phyloP scores from a whole-genome alignment of 2,888 invertebrate genomes.

The Julus scanicus region DNA sequence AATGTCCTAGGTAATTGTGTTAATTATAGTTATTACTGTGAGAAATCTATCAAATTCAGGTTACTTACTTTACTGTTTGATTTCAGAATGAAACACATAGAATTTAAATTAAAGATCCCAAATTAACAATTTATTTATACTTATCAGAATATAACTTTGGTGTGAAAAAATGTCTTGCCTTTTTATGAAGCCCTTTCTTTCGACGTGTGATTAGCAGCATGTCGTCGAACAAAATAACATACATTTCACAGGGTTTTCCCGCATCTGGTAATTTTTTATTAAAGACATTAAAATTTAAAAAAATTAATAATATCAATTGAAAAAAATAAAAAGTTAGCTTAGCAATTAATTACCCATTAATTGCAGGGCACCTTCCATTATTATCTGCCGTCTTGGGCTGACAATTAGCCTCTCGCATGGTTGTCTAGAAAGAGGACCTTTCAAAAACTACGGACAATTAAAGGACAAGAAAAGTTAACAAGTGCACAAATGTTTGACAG shows the following conservation, averaged over 20 bases:
- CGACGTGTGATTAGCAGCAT: constrained; percentile 72
- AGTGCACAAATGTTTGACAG: too few species aligned
- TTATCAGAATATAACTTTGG: too few species aligned
- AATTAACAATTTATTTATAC: too few species aligned
- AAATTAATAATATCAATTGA: neutral
- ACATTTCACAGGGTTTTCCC: constrained; percentile 71
- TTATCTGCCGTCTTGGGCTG: constrained; percentile 68
- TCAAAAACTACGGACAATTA: constrained; percentile 68
- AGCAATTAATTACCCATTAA: constrained; percentile 63
- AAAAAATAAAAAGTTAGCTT: neutral
- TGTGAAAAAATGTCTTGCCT: constrained; percentile 63
- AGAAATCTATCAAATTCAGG: too few species aligned
- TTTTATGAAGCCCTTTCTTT: constrained; percentile 70
- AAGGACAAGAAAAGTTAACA: neutral
- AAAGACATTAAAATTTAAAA: neutral
- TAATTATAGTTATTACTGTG: too few species aligned
- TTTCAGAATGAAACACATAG: too few species aligned
- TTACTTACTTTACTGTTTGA: too few species aligned
- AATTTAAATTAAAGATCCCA: too few species aligned
- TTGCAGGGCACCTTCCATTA: constrained; percentile 68
- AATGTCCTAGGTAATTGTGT: too few species aligned
- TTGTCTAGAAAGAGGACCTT: constrained; percentile 70
- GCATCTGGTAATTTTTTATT: constrained; percentile 65
- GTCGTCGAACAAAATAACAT: constrained; percentile 74
- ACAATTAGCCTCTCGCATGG: constrained; percentile 74